Evolutionary conservation across 92 coral and sea anemone species (phyloP).

Genomic region (Desmophyllum pertusum): DNA sequence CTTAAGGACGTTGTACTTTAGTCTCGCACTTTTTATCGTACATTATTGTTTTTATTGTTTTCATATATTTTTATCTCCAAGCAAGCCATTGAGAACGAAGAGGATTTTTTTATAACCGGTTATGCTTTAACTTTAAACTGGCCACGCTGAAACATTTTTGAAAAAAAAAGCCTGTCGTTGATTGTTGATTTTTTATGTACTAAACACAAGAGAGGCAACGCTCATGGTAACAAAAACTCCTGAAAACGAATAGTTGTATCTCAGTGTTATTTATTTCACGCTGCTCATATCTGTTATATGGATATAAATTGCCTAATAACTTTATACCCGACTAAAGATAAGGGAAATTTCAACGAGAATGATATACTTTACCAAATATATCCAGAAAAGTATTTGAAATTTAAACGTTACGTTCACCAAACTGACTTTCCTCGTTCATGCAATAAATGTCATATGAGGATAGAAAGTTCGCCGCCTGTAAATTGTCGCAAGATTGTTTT

Average conservation of each 20-base stretch:
- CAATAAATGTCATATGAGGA: not conserved
- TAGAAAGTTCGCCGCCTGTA: not conserved
- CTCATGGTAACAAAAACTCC: not conserved
- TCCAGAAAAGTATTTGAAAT: not conserved
- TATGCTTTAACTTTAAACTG: not conserved
- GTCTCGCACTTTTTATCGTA: not conserved
- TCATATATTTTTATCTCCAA: no score
- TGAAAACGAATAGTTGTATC: not conserved
- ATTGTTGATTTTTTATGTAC: no score
- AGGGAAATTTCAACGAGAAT: not conserved
- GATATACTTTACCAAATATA: not conserved
- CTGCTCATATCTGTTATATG: not conserved
- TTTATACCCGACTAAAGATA: not conserved
- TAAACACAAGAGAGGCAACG: not conserved
- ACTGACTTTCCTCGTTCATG: slow-evolving; percentile 1
- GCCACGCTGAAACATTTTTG: not conserved
- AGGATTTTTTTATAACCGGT: no score
- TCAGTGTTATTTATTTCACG: not conserved
- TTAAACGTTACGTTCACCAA: not conserved
- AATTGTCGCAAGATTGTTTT: not conserved
- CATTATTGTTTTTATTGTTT: not conserved
- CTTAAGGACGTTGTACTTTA: not conserved
- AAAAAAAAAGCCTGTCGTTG: not conserved
- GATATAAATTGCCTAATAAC: not conserved
- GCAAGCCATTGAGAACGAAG: no score